Evolutionary conservation across 1,140 invertebrate species (phyloP).

Genomic region (Monomorium pharaonis): DNA sequence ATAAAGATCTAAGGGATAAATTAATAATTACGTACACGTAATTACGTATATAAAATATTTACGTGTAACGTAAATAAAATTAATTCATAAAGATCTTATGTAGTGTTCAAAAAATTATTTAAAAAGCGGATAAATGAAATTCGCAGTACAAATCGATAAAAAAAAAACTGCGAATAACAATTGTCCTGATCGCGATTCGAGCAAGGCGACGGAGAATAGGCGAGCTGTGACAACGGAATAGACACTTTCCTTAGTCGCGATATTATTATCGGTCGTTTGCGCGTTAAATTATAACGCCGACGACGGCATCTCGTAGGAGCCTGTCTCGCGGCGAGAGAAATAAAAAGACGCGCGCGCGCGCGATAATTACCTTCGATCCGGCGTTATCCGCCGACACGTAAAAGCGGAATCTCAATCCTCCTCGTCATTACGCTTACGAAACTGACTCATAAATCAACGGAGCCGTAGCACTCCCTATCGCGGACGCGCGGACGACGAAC

Average conservation of each 20-base stretch:
- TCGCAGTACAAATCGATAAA: not conserved
- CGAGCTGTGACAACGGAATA: not conserved
- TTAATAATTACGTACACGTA: not conserved
- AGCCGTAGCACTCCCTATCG: constrained; percentile 50
- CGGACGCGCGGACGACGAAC: constrained; percentile 37
- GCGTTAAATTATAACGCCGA: constrained; percentile 36
- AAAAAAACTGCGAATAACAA: not conserved
- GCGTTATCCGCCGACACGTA: constrained; percentile 51
- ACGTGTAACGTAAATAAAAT: not conserved
- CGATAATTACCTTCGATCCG: constrained; percentile 65
- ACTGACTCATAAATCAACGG: constrained; percentile 56
- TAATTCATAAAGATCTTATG: not conserved
- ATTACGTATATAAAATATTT: not conserved
- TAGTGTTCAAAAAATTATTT: not conserved
- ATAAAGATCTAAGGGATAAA: not conserved
- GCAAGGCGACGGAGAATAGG: not conserved
- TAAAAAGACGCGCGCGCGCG: constrained; percentile 57
- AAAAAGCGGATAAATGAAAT: not conserved
- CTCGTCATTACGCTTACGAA: constrained; percentile 57
- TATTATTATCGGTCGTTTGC: constrained; percentile 14
- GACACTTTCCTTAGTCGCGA: constrained; percentile 33
- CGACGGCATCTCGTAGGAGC: constrained; percentile 22
- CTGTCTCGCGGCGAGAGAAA: constrained; percentile 10
- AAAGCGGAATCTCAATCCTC: constrained; percentile 57
- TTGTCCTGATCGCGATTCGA: not conserved